A percentile compares a stretch with the other conserved stretches of the same genome.
phyloP scores from a whole-genome alignment of 2,888 invertebrate species.

The Nineta flava region DNA sequence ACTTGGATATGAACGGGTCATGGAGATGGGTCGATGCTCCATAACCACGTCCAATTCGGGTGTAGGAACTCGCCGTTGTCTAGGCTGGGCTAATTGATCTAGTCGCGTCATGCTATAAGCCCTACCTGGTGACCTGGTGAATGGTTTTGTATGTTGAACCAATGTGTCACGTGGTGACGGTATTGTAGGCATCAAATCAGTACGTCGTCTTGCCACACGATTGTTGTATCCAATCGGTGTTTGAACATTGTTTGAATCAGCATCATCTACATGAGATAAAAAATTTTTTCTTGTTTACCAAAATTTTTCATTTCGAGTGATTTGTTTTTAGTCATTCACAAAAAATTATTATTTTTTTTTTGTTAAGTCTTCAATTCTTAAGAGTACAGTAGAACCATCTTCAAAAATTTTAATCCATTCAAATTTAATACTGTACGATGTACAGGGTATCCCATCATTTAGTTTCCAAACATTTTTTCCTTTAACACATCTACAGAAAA shows the following conservation, averaged over 20 bases:
- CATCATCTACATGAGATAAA: conserved; percentile 1
- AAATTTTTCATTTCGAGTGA: not conserved
- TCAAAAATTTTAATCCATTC: too few relatives aligned
- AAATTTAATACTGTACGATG: too few relatives aligned
- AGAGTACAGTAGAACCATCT: too few relatives aligned
- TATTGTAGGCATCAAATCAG: conserved; percentile 81
- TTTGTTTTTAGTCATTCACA: too few relatives aligned
- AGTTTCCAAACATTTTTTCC: too few relatives aligned
- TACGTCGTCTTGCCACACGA: conserved; percentile 67
- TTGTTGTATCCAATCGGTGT: conserved; percentile 50
- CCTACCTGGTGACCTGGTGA: conserved; percentile 53
- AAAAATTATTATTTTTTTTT: too few relatives aligned
- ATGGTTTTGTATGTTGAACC: conserved; percentile 30
- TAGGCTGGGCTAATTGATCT: conserved; percentile 67
- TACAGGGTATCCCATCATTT: too few relatives aligned
- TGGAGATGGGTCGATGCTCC: conserved; percentile 20
- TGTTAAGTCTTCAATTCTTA: too few relatives aligned
- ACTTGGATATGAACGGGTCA: conserved; percentile 11
- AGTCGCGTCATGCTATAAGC: conserved; percentile 88
- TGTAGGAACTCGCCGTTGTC: conserved; percentile 29
- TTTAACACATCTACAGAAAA: too few relatives aligned
- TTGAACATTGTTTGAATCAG: conserved; percentile 17
- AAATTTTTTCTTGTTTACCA: not conserved
- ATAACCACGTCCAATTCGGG: conserved; percentile 23
- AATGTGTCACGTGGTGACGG: conserved; percentile 52